phyloP scores from a whole-genome alignment of 2,113 vertebrate species.

The Melospiza georgiana region DNA sequence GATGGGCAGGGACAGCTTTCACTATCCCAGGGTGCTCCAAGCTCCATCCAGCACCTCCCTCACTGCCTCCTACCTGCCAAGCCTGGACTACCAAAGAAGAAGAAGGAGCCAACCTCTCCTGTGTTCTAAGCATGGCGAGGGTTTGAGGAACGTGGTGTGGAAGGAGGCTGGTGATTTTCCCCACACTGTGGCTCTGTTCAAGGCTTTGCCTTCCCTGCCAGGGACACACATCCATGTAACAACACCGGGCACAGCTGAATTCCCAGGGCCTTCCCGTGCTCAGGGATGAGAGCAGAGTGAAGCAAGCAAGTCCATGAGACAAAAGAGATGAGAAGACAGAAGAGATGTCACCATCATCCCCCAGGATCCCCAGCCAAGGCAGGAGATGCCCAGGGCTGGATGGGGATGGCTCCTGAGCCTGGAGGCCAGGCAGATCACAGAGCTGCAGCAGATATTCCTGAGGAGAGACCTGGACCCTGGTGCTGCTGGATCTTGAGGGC shows the following conservation, averaged over 20 bases:
- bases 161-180: not conserved
- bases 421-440: not conserved
- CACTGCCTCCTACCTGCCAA: not conserved
- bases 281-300: not conserved
- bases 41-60: not conserved
- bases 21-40: not conserved
- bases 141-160: not conserved
- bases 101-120: not conserved
- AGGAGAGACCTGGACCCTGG: not conserved
- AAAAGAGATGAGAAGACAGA: not conserved
- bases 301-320: not conserved
- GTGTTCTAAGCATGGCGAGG: not conserved
- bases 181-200: fast-evolving
- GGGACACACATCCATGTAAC: not conserved
- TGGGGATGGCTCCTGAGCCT: not conserved
- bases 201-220: not conserved
- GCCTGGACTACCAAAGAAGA: not conserved
- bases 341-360: not conserved
- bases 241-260: not conserved
- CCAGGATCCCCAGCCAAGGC: not conserved
- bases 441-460: not conserved
- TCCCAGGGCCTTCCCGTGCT: not conserved
- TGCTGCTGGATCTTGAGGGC: not conserved
- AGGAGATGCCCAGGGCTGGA: not conserved
- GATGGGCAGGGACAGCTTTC: not conserved